Evolutionary conservation across 2,113 vertebrate species (phyloP).

Genomic region (Sapajus apella): DNA sequence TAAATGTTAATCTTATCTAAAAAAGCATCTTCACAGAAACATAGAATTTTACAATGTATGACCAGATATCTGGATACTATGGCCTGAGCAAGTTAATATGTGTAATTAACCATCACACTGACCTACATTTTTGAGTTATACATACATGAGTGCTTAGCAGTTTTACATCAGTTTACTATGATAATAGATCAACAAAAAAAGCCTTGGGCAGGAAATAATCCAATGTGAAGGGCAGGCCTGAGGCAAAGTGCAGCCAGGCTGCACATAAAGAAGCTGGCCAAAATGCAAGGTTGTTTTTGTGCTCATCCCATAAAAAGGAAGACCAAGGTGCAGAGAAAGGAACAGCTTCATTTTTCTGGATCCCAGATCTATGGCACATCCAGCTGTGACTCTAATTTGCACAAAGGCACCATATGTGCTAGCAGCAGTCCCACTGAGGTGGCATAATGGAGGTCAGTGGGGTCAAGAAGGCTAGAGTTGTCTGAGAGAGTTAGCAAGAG

Average conservation of each 20-base stretch:
- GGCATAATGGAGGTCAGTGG: neutral
- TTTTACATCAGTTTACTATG: neutral
- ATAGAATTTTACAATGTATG: neutral
- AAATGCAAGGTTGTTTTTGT: neutral
- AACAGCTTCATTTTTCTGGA: neutral
- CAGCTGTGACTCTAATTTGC: neutral
- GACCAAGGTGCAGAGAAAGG: too few relatives aligned
- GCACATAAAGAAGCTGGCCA: neutral
- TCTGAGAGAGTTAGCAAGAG: neutral
- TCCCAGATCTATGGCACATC: neutral
- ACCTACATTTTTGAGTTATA: neutral
- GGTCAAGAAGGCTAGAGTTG: neutral
- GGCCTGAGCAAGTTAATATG: neutral
- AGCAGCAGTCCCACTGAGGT: neutral
- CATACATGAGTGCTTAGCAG: neutral
- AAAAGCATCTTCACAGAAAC: neutral
- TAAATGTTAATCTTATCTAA: neutral
- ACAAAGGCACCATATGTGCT: neutral
- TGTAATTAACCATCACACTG: neutral
- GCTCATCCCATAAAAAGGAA: neutral
- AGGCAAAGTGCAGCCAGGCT: neutral
- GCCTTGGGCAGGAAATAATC: neutral
- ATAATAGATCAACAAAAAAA: neutral
- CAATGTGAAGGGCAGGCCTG: neutral
- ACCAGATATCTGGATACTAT: neutral